Conservation (phyloP, 2,797 vertebrate genomes). For the Xiphorhynchus erythropygius region DNA sequence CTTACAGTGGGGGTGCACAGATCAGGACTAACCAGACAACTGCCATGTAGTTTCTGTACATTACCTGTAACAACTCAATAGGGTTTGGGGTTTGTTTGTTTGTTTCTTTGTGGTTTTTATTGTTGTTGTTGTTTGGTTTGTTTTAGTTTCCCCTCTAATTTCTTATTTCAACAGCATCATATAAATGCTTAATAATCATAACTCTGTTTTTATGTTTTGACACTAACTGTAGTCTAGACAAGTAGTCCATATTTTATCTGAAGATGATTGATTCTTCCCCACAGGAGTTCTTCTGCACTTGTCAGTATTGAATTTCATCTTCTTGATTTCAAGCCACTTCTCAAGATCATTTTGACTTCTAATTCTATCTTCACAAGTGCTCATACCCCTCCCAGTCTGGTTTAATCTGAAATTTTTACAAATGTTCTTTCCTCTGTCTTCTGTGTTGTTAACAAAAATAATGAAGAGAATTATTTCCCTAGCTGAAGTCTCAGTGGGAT, state of each 20-base stretch:
- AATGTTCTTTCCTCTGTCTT: not conserved
- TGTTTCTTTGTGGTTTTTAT: not conserved
- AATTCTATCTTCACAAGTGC: not conserved
- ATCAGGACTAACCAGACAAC: not conserved
- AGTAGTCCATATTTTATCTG: not conserved
- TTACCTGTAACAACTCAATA: not conserved
- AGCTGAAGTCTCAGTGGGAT: not conserved
- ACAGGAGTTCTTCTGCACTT: not conserved
- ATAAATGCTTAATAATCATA: not conserved
- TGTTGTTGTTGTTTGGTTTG: not conserved
- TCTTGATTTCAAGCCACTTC: constrained; percentile 2
- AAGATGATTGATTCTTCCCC: not conserved
- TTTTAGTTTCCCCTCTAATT: not conserved
- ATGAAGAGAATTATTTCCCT: not conserved
- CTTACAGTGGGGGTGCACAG: not conserved
- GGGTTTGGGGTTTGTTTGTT: not conserved
- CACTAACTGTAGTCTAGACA: not conserved
- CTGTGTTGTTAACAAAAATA: not conserved
- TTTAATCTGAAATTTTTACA: not conserved
- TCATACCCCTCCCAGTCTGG: not conserved
- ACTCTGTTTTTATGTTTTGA: not conserved
- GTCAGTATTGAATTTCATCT: not conserved
- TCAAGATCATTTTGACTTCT: constrained; percentile 2
- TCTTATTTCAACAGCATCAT: not conserved
- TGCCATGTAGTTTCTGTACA: not conserved